Base-by-base conservation (phyloP, 2,888 invertebrate species). In the Gisinianus flammeolus region DNA sequence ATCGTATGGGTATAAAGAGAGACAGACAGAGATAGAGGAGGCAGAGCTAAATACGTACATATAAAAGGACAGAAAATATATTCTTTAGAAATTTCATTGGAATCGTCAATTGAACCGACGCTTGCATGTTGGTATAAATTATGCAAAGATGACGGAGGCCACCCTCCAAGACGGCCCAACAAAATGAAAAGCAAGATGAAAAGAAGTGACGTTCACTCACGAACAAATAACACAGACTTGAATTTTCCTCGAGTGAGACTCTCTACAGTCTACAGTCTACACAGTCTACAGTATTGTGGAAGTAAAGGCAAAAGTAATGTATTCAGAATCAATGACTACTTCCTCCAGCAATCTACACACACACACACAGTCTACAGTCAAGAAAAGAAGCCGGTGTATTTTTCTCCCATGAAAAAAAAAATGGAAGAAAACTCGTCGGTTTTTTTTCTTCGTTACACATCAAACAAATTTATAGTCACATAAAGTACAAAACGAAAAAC, bases 71-170 rank as follows among this genome's bases (percentile, higher is more conserved):
- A 28, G 67, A 19, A 6, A 66, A 66, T 12, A 66, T 66, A 31
- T 67, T 67, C 67, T 67, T 67, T 67, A 33, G 33, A 67, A 67
- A 19, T 31, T 35, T 67, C n/a, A 24, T 67, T 31, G 33, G 35
- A 26, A n/a, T 67, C 67, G 30, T 71, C 71, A 71, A 71, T 71
- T 56, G 71, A 56, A 71, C 71, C 71, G 71, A 52, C 71, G 71
- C 56, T 71, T 52, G 56, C 69, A 44, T 52, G 54, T 26, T 54
- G 56, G 54, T 71, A 71, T 71, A 71, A 71, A 71, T 71, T 71
- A 71, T 71, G 71, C 71, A 71, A 71, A 71, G 71, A 54, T 54
- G 44, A 70, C 54, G 16, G 12, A 52, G 70, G 56, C 56, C 71
- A 71, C 71, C 71, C 71, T 71, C 71, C 71, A 71, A 56, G 56